These are phyloP conservation scores for Aromia moschata DNA, from an alignment of 2,888 invertebrate genomes.

Conservation along the genomic window DNA sequence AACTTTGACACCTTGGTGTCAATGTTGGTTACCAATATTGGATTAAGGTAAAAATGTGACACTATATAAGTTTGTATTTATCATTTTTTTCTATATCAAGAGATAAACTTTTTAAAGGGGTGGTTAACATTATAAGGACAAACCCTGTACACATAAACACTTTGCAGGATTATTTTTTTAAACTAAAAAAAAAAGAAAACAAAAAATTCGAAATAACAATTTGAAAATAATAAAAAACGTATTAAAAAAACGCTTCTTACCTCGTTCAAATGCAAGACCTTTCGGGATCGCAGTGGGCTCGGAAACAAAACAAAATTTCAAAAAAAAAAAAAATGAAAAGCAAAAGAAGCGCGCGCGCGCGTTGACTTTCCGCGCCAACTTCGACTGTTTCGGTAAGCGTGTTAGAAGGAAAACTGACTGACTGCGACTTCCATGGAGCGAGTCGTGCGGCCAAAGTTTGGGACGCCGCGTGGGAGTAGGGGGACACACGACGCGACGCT, in stretches of 20 bases:
- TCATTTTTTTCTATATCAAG: too few relatives aligned
- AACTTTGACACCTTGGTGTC: too few relatives aligned
- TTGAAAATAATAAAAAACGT: not conserved
- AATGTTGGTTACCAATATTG: too few relatives aligned
- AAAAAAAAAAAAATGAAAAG: too few relatives aligned
- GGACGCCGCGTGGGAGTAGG: conserved; percentile 27
- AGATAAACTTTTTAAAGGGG: too few relatives aligned
- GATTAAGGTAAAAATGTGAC: too few relatives aligned
- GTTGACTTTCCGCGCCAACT: conserved; percentile 12
- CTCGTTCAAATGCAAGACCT: too few relatives aligned
- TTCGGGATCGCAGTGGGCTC: conserved; percentile 7
- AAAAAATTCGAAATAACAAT: not conserved
- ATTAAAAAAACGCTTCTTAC: not conserved
- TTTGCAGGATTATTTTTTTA: not conserved
- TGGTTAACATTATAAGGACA: too few relatives aligned
- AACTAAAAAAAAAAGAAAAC: not conserved
- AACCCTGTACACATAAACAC: too few relatives aligned
- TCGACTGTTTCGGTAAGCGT: conserved; percentile 29
- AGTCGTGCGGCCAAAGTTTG: conserved; percentile 15
- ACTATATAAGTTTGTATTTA: too few relatives aligned
- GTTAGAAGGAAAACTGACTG: conserved; percentile 29
- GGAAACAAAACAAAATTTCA: conserved; percentile 20
- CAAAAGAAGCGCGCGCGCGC: too few relatives aligned
- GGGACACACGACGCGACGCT: conserved; percentile 23
- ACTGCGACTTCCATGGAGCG: conserved; percentile 30